These are phyloP conservation scores for Machaerirhynchus nigripectus DNA, from an alignment of 2,113 vertebrate genomes.

Conservation along the genomic window DNA sequence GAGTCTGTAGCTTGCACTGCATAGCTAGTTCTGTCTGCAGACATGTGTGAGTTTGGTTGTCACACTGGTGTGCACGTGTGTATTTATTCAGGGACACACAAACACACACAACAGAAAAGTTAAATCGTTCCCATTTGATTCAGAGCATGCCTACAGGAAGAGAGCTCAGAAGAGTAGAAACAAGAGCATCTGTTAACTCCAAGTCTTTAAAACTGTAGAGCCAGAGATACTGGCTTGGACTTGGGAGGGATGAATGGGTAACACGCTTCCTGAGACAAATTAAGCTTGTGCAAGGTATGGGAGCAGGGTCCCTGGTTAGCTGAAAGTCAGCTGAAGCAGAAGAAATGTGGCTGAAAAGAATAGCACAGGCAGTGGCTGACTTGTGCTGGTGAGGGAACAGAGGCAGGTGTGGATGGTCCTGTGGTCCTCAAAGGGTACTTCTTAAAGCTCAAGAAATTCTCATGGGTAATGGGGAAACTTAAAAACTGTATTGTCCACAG, in stretches of 20 bases:
- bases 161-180: neutral
- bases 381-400: neutral
- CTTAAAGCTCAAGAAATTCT: neutral
- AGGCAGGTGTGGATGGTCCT: rapidly evolving
- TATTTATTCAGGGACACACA: neutral
- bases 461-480: neutral
- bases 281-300: neutral
- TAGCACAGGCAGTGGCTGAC: neutral
- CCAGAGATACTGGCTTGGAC: neutral
- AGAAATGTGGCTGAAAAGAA: neutral
- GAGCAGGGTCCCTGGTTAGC: neutral
- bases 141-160: neutral
- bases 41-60: neutral
- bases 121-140: neutral
- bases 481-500: neutral
- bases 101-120: neutral
- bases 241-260: neutral
- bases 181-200: neutral
- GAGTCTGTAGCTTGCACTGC: neutral
- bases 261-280: neutral
- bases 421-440: neutral
- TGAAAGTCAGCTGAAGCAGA: neutral
- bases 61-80: neutral
- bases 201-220: neutral
- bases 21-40: neutral